Base-by-base conservation (phyloP, 2,113 vertebrate species). In the Oreamnos americanus region DNA sequence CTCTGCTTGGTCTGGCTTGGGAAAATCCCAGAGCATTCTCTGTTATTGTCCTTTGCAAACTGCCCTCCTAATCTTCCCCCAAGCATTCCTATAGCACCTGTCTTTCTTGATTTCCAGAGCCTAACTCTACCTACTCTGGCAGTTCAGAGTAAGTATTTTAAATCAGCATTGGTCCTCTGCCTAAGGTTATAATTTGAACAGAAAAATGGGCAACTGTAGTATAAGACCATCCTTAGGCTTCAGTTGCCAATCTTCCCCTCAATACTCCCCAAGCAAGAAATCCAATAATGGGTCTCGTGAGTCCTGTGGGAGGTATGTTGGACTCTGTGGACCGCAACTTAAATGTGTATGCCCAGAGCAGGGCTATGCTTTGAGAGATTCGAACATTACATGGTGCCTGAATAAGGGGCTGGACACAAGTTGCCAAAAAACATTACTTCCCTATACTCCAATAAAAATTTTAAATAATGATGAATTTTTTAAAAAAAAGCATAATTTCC, bases 181-280 rank as follows among this genome's bases (percentile, higher is more conserved):
- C 74, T 91, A 79, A 91, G 83, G 64, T 90, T 90, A 39, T 39
- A 91, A 87, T 84, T 64, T 92, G 81, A 85, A 85, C 67, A 86
- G 28, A 83, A 83, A 84, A 82, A 30, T 8, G 7, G 76, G 85
- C 76, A 78, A 57, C 53, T 57, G 10, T 7, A 87, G 36, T 83
- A 57, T 51, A 94, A 62, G 79, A 55, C 36, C 16, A 47, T 71
- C 12, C 47, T 36, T 67, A 60, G 16, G 62, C 33, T 81, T 92
- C 8, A 51, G 2, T n/a, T 96, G 78, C 51, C 43, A 93, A 2
- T 64, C 60, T 87, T 86, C 9, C 26, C 62, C 51, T 30, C 19
- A 45, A 1, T 7, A 30, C 3, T n/a, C 9, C 74, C 51, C 33
- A 60, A 76, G 71, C 53, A 87, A 83, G 26, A 94, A 84, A 81